Evolutionary conservation across 2,113 vertebrate genomes (phyloP), one percentile per base, ranked within the genome.

Genomic region (Etia nguti): DNA sequence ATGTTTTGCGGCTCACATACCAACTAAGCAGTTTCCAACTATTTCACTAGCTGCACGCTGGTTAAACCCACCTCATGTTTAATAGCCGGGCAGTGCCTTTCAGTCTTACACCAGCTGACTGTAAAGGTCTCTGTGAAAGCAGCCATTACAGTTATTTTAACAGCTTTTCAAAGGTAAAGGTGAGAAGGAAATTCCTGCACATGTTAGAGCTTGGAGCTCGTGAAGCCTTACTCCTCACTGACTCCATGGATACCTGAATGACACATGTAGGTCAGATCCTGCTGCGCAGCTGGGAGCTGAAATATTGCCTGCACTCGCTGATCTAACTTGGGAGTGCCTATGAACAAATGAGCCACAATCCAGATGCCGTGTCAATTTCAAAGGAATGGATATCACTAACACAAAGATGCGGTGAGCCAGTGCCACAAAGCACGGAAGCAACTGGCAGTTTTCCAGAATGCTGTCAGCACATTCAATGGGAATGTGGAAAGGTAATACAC

Each of bases 251-350:
- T 68, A 46, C 38, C 6, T 86, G 57, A 90, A 81, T 88, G 85
- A 86, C 83, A 81, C 20, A 86, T 92, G 75, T 89, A 85, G 91
- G 91, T 88, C 89, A 91, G 81, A 52, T 4, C 75, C 81, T 56
- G 31, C 57, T 62, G 87, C 24, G 75, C 18, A 4, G 31, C 82
- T 59, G 81, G 48, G 11, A 34, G 55, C 79, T 24, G 38, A 65
- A 41, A 59, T 6, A 16, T 86, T 46, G 56, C 85, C 15, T 83
- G 46, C 4, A 26, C 43, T 57, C 82, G 86, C 87, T 90, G 86
- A 90, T 88, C 90, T 86, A 90, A 90, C 79, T 83, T 34, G 5
- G 5, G 46, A 56, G 41, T 6, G 43, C 2, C 4, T 36, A 31
- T 85, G 83, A 86, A 56, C 70, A 43, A 86, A 90, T 62, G 79